Evolutionary conservation across 2,797 vertebrate species (phyloP).

Genomic region (Clarias fuscus): DNA sequence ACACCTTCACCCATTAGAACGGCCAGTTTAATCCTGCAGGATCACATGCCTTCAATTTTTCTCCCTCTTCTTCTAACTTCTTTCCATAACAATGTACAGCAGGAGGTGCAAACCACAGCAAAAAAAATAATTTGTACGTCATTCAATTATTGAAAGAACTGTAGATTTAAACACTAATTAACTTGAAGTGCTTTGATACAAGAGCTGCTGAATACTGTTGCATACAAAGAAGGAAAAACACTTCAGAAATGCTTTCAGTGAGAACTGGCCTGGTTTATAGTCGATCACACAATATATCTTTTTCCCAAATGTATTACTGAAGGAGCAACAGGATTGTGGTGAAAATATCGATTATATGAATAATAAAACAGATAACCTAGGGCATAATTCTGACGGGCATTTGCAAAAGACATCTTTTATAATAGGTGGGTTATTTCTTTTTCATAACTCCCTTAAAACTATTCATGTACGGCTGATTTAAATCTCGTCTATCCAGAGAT

Average conservation of each 20-base stretch:
- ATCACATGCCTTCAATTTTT: background rate
- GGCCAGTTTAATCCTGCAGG: background rate
- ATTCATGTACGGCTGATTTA: no score
- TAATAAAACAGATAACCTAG: background rate
- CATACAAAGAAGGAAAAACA: background rate
- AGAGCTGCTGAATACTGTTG: background rate
- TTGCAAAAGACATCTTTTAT: background rate
- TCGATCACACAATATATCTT: background rate
- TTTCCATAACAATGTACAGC: background rate
- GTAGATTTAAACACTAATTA: background rate
- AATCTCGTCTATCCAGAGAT: background rate
- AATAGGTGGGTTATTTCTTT: background rate
- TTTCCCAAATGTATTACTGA: background rate
- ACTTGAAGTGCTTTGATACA: background rate
- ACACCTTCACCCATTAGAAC: no score
- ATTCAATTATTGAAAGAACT: background rate
- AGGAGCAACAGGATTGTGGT: background rate
- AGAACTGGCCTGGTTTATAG: background rate
- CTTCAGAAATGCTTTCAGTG: background rate
- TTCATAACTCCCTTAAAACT: background rate
- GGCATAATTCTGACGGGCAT: no score
- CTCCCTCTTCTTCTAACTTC: background rate
- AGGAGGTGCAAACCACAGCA: background rate
- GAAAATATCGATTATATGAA: background rate
- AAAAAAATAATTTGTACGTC: background rate